These are phyloP conservation scores for Pemphigus obesinymphae DNA, from an alignment of 1,140 invertebrate genomes.

Conservation along the genomic window DNA sequence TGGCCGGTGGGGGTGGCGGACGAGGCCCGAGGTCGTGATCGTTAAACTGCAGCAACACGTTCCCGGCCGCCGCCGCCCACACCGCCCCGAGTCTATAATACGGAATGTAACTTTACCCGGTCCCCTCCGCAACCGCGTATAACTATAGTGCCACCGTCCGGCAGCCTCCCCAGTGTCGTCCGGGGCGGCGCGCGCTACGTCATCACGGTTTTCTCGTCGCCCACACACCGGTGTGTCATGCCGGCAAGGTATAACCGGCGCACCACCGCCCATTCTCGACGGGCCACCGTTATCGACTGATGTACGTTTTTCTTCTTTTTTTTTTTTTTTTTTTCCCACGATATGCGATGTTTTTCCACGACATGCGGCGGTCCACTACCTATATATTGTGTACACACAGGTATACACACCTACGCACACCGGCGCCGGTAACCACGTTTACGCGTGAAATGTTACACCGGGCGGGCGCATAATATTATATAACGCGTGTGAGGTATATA, in stretches of 20 bases:
- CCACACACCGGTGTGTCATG: no score
- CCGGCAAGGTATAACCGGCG: no score
- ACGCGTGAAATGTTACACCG: not conserved
- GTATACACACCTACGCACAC: no score
- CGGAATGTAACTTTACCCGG: no score
- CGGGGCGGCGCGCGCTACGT: not conserved
- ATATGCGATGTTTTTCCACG: constrained; percentile 10
- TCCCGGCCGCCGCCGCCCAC: not conserved
- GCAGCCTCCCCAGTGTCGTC: no score
- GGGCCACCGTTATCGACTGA: no score
- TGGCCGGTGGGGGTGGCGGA: not conserved
- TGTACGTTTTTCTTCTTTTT: no score
- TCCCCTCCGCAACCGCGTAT: not conserved
- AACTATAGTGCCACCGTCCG: no score
- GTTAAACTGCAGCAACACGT: constrained; percentile 16
- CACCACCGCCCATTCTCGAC: not conserved
- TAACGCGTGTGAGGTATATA: no score
- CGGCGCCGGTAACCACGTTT: not conserved
- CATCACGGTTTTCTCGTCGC: not conserved
- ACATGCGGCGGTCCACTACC: not conserved
- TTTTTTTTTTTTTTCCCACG: no score
- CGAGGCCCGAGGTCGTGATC: not conserved
- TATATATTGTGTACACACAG: no score
- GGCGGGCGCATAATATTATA: not conserved
- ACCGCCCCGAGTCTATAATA: not conserved